phyloP scores from a whole-genome alignment of 2,888 invertebrate species.

The Tipula unca region DNA sequence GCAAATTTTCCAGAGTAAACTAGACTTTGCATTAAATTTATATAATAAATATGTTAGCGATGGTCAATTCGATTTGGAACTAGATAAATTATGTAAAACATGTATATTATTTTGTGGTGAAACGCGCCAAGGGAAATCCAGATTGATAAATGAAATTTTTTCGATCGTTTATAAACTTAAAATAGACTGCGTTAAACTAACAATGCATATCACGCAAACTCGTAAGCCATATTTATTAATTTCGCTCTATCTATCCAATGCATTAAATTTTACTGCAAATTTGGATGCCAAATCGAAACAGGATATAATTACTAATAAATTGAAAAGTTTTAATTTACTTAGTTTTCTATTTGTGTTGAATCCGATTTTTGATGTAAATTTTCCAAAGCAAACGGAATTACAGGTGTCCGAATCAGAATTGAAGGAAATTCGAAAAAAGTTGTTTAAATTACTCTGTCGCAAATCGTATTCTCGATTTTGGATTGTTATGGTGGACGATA shows the following conservation, averaged over 20 bases:
- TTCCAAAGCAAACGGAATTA: slow-evolving; percentile 27
- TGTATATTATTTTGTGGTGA: slow-evolving; percentile 2
- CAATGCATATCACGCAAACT: slow-evolving; percentile 26
- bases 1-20: slow-evolving; percentile 21
- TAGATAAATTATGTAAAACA: slow-evolving; percentile 34
- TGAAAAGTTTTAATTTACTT: slow-evolving; percentile 32
- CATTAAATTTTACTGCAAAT: slow-evolving; percentile 36
- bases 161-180: slow-evolving; percentile 38
- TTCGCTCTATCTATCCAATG: slow-evolving; percentile 40
- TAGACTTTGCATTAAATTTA: neutral
- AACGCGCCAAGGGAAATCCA: slow-evolving; percentile 49
- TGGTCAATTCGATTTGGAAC: neutral
- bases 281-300: slow-evolving; percentile 37
- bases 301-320: slow-evolving; percentile 34
- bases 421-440: slow-evolving; percentile 32
- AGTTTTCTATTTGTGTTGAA: slow-evolving; percentile 43
- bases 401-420: slow-evolving; percentile 30
- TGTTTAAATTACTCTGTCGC: slow-evolving; percentile 41
- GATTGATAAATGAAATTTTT: slow-evolving; percentile 50
- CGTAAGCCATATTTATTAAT: slow-evolving; percentile 38
- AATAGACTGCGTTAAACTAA: slow-evolving; percentile 31
- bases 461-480: slow-evolving; percentile 32
- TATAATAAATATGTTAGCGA: neutral
- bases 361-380: slow-evolving; percentile 44
- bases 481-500: slow-evolving; percentile 32